Evolutionary conservation across 2,113 vertebrate species (phyloP), one percentile per base, ranked within the genome.

Genomic region (Melanerpes aurifrons): DNA sequence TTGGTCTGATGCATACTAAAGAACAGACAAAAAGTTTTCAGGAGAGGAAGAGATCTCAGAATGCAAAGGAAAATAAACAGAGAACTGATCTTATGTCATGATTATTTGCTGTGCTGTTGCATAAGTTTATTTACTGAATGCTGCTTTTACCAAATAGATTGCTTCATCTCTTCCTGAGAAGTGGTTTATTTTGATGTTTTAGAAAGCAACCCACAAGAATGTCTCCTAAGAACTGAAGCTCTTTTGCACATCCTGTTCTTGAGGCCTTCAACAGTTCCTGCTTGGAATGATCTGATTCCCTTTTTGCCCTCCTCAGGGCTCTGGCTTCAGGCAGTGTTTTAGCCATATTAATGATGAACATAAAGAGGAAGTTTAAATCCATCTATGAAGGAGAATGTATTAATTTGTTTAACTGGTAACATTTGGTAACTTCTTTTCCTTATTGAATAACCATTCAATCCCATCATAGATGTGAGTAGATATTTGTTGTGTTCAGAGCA

Each of bases 1-100:
- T 89, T 88, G 86, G 86, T 63, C 69, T 86, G 61, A 17, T 93
- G 90, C 76, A 83, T 90, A 75, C 86, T 88, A 81, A 96, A 68
- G 72, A 90, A 74, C 15, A 48, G 61, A 57, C 74, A 84, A 66
- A 85, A 83, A 86, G 31, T 80, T 73, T 93, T 82, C 37, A 67
- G 85, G 70, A 83, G 48, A 83, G 48, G 68, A 83, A 92, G 48
- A 86, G 62, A 86, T 54, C 66, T 88, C 58, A 54, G 69, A 86
- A 91, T 83, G 32, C 0, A 1, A 71, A 32, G 85, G 57, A 92
- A 91, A 89, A 77, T 77, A 92, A 94, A 87, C 64, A 85, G 21
- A 74, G 21, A 63, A n/a, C 43, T 68, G 43, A 18, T 86, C 57
- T 61, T 95, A 56, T 15, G 3, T 75, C 76, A 15, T 69, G 78